phyloP scores from a whole-genome alignment of 2,113 vertebrate genomes.

The Callipepla californica region DNA sequence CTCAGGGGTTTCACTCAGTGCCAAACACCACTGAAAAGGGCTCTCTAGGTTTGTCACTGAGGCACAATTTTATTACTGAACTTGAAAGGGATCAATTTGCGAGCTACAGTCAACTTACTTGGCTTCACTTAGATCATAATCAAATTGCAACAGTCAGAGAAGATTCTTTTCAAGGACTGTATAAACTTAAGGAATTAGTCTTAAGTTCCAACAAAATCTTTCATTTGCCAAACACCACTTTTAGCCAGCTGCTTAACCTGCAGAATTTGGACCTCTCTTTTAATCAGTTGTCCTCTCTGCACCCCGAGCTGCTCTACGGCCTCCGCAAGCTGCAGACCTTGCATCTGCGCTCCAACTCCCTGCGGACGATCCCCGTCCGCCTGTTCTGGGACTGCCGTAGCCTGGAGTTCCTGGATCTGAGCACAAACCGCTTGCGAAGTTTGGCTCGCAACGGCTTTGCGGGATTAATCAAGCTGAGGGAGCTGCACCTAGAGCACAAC shows the following conservation, averaged over 20 bases:
- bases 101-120: conserved; percentile 97
- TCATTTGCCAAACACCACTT: conserved; percentile 99
- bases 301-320: conserved; percentile 96
- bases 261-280: conserved; percentile 99
- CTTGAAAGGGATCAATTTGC: conserved; percentile 97
- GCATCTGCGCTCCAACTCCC: conserved; percentile 95
- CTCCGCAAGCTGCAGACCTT: conserved; percentile 97
- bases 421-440: conserved; percentile 96
- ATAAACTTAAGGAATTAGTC: conserved; percentile 99
- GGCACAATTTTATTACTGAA: conserved; percentile 97
- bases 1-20: conserved; percentile 96
- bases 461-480: conserved; percentile 96
- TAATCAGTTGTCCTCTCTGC: conserved; percentile 96
- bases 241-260: conserved; percentile 99
- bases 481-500: conserved; percentile 99
- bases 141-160: conserved; percentile 96
- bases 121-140: conserved; percentile 99
- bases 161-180: conserved; percentile 98
- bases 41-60: conserved; percentile 96
- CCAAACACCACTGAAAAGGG: conserved; percentile 97
- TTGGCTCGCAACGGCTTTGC: conserved; percentile 98
- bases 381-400: conserved; percentile 99
- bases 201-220: conserved; percentile 99
- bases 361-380: conserved; percentile 95
- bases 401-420: conserved; percentile 97